Base-by-base conservation (phyloP, 2,888 invertebrate species). In the Chaitophorus viminalis region DNA sequence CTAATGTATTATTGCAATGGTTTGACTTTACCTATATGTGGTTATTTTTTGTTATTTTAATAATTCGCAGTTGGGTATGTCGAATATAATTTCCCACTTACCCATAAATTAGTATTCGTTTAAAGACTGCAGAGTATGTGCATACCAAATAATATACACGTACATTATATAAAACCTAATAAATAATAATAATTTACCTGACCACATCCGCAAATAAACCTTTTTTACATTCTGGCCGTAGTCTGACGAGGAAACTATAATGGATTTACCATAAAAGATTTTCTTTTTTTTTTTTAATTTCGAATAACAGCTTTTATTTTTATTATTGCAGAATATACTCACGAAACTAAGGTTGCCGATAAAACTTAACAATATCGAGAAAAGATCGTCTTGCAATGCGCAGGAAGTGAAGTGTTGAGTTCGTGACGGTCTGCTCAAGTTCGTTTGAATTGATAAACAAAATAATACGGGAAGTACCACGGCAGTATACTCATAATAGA, bases 151-250 rank as follows among this genome's bases (percentile, higher is more conserved):
- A n/a, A n/a, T 46, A 9, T 46, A 46, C 46, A 46, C 14, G 46
- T 46, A 11, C 14, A 1, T 11, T 46, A 11, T 46, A 46, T 14
- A 46, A 79, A 79, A 79, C 17, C 6, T 36, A 33, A 60, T 36
- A 36, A n/a, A 79, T 65, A 60, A 79, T 70, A 33, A 60, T 25
- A 60, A 79, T 70, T 68, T n/a, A 17, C 70, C 52, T 82, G 78
- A 60, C 78, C 78, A 33, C 52, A 68, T 72, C 46, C 31, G 5
- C 25, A 81, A 70, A 82, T 25, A 46, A 82, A 72, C 70, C n/a
- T 72, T 52, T 52, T 52, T 18, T n/a, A 18, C 79, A 36, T 36
- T 60, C n/a, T 3, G 60, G 54, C 36, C 8, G 2, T 3, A 1
- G 54, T 25, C 21, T 5, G 31, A 54, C 21, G 25, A 31, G 25